A percentile compares a stretch with the other conserved stretches of the same genome.
Conservation (phyloP, 2,797 vertebrate species). For the Tolypeutes matacus region DNA sequence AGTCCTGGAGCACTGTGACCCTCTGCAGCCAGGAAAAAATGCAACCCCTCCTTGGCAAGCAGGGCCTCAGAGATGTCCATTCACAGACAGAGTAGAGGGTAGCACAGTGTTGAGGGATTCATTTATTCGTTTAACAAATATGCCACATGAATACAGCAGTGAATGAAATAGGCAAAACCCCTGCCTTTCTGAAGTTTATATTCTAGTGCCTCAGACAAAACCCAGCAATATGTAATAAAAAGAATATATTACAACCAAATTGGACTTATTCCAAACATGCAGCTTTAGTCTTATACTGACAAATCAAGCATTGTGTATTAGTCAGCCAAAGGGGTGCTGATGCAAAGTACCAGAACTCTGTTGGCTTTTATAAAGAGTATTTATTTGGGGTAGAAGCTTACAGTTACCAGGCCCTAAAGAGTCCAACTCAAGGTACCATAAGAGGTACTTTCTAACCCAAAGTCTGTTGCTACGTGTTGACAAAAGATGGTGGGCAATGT, state of each 20-base stretch:
- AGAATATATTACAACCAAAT: background rate
- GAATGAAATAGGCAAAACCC: background rate
- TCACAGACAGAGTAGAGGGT: background rate
- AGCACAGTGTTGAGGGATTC: background rate
- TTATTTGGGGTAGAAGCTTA: no score
- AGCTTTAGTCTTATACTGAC: constrained; percentile 12
- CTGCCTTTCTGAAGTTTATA: background rate
- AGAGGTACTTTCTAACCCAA: no score
- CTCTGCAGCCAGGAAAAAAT: background rate
- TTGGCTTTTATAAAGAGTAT: no score
- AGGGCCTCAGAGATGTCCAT: background rate
- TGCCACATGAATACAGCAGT: background rate
- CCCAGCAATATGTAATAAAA: background rate
- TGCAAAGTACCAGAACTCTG: no score
- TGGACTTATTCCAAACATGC: constrained; percentile 21
- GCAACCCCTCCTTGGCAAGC: background rate
- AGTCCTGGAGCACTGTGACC: background rate
- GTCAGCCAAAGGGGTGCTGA: no score
- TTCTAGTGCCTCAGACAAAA: background rate
- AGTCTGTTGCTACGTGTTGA: no score
- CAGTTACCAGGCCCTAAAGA: no score
- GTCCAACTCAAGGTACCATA: no score
- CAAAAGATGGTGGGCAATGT: no score
- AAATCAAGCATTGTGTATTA: background rate
- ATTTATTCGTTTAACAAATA: background rate